Evolutionary conservation across 2,888 invertebrate genomes (phyloP), one percentile per base, ranked within the genome.

Genomic region (Phoenoteleia sp.): DNA sequence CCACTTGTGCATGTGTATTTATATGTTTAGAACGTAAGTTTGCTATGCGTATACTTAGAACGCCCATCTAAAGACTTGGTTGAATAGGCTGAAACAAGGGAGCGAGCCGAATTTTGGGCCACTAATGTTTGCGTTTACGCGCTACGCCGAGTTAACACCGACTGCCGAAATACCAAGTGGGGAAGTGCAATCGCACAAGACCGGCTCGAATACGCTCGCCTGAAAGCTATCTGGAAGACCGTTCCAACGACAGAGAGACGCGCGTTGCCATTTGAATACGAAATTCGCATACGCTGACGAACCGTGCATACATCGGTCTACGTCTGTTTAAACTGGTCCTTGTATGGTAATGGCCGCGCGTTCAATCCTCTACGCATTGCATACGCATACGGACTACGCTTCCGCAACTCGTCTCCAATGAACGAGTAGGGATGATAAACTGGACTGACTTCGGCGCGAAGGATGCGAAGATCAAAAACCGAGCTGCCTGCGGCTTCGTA

Each of bases 261-360:
- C 88, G 90, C 88, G 91, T 49, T 74, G 72, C 90, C 91, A 92
- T 92, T 92, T 92, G 92, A 92, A 92, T 92, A 92, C 92, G 92
- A 92, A 92, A 92, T 92, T 92, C 92, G 92, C 90, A 91, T 91
- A 89, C 91, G 90, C 91, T 92, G 92, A 92, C 92, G 92, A 92
- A 92, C 92, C 89, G 88, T 90, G 92, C 92, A 92, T 91, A 92
- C 92, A 92, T 92, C 92, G 92, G 90, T 92, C 92, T 90, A 89
- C 90, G 91, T 91, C 91, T 92, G 92, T 92, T 92, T 92, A 92
- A 92, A 92, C 92, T 92, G 92, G 92, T 90, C 90, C 91, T 91
- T 89, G 90, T 92, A 92, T 92, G 92, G 92, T 92, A 92, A 92
- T 92, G 88, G 85, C 86, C 62, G 81, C 76, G 77, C 81, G 86